These are phyloP conservation scores for Ceratosolen solmsi DNA, from an alignment of 1,140 invertebrate genomes.

Conservation along the genomic window DNA sequence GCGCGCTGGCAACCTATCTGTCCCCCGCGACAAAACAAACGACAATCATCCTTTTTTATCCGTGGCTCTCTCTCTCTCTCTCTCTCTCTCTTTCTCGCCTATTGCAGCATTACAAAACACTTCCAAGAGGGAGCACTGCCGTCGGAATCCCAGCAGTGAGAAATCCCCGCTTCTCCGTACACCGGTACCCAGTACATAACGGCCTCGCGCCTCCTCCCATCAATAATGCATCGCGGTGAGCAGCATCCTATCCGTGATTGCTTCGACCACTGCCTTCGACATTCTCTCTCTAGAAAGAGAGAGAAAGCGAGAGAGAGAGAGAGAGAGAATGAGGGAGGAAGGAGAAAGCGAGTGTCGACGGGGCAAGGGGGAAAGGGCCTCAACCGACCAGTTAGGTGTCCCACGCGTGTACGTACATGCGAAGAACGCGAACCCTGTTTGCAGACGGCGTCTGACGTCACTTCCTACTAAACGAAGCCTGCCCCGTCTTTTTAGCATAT, in stretches of 20 bases:
- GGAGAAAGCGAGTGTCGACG: no score
- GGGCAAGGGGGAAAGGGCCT: no score
- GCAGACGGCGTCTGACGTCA: slow-evolving; percentile 60
- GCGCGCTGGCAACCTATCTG: not conserved
- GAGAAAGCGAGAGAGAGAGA: no score
- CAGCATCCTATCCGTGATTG: slow-evolving; percentile 28
- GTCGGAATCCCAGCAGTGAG: not conserved
- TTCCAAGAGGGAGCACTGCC: not conserved
- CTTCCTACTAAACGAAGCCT: slow-evolving; percentile 64
- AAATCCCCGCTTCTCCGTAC: not conserved
- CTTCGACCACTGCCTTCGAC: not conserved
- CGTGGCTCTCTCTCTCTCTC: not conserved
- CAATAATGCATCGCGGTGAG: slow-evolving; percentile 47
- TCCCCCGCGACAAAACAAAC: slow-evolving; percentile 18
- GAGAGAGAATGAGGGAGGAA: slow-evolving; percentile 5
- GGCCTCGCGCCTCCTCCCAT: slow-evolving; percentile 6
- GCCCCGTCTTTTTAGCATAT: slow-evolving; percentile 55
- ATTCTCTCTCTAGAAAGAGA: slow-evolving; percentile 12
- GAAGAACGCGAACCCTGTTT: no score
- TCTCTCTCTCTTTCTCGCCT: not conserved
- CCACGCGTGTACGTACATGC: slow-evolving; percentile 8
- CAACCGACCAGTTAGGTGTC: slow-evolving; percentile 36
- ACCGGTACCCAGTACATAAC: not conserved
- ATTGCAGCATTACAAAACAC: no score
- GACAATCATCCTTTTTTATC: not conserved